phyloP scores from a whole-genome alignment of 2,113 vertebrate genomes.

The Elanus axillaris region DNA sequence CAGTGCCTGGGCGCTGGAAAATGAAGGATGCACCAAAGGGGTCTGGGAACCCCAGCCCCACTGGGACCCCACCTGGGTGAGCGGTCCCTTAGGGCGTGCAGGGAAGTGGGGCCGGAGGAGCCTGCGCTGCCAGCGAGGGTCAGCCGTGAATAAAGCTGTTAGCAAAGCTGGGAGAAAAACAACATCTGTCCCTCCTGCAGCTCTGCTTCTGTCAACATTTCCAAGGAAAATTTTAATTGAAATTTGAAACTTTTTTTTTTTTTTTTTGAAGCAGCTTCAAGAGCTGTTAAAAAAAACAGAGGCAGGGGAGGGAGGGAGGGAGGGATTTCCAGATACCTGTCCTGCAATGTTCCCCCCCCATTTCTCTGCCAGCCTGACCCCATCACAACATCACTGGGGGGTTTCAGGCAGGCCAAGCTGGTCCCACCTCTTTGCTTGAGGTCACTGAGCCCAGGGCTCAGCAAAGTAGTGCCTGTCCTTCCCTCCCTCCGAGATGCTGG shows the following conservation, averaged over 20 bases:
- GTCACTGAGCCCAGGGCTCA: background rate
- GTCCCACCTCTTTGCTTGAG: background rate
- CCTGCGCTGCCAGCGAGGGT: background rate
- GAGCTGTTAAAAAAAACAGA: background rate
- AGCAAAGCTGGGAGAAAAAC: background rate
- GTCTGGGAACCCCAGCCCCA: background rate
- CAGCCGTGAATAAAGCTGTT: background rate
- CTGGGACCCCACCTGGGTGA: background rate
- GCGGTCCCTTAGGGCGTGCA: background rate
- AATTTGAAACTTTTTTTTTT: background rate
- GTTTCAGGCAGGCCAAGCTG: background rate
- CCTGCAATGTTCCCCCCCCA: background rate
- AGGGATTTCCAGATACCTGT: background rate
- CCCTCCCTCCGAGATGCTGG: background rate
- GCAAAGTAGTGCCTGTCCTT: background rate
- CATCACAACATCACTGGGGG: background rate
- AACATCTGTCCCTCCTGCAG: background rate
- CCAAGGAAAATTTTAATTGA: background rate
- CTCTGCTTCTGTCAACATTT: background rate
- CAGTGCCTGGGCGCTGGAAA: background rate
- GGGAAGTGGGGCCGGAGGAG: background rate
- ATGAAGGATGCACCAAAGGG: background rate
- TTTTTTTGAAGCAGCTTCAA: background rate
- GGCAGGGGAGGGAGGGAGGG: background rate
- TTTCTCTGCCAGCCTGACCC: background rate